phyloP scores from a whole-genome alignment of 2,113 vertebrate species.

The Cheirogaleus medius region DNA sequence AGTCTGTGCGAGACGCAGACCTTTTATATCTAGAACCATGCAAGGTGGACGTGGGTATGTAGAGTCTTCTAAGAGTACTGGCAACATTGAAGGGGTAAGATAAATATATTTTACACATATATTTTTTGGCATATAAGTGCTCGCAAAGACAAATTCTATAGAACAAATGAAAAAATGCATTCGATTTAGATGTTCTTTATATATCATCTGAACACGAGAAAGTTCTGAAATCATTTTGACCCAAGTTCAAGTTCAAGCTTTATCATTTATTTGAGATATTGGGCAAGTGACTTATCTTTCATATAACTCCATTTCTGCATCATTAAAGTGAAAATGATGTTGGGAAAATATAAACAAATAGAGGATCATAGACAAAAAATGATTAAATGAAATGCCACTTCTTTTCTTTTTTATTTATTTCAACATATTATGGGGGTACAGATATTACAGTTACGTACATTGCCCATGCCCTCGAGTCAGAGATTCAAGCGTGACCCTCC shows the following conservation, averaged over 20 bases:
- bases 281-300: not conserved
- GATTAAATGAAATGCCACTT: not conserved
- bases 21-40: not conserved
- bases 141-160: not conserved
- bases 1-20: not conserved
- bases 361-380: not conserved
- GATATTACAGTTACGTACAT: no score
- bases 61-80: not conserved
- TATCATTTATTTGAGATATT: not conserved
- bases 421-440: no score
- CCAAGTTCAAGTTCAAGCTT: not conserved
- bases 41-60: no score
- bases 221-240: not conserved
- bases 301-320: not conserved
- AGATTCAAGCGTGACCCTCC: no score
- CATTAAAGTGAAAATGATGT: not conserved
- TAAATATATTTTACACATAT: not conserved
- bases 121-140: not conserved
- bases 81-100: not conserved
- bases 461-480: no score
- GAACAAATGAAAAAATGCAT: not conserved
- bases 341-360: not conserved
- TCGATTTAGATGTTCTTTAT: not conserved
- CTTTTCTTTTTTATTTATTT: no score
- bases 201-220: not conserved